Conservation (phyloP, 2,888 invertebrate species). For the Diarsia dahlii region DNA sequence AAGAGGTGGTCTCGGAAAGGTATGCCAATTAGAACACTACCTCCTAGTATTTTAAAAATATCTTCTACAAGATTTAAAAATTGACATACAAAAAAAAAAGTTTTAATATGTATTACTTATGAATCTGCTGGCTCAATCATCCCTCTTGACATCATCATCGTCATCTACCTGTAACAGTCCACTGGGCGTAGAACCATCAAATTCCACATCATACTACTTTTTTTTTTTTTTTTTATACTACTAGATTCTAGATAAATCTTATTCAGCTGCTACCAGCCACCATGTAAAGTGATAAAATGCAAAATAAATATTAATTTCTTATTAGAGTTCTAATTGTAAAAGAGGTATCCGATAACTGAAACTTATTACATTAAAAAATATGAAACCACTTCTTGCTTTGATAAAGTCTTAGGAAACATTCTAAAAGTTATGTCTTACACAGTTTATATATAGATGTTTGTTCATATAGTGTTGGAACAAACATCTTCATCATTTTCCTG, state of each 20-base stretch:
- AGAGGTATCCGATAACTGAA: background rate
- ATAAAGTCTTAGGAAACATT: background rate
- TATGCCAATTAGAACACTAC: constrained; percentile 82
- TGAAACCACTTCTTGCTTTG: background rate
- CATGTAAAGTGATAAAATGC: background rate
- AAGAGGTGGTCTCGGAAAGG: constrained; percentile 98
- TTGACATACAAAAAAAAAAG: too few relatives aligned
- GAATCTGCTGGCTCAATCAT: background rate
- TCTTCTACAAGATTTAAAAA: background rate
- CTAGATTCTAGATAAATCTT: background rate
- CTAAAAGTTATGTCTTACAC: too few relatives aligned
- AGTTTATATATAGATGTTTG: too few relatives aligned
- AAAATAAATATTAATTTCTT: too few relatives aligned
- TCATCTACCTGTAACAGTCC: background rate
- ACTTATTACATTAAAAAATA: background rate
- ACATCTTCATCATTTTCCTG: too few relatives aligned
- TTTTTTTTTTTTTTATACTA: too few relatives aligned
- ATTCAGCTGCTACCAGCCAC: background rate
- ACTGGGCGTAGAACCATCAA: background rate
- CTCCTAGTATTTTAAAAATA: constrained; percentile 24
- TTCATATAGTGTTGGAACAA: too few relatives aligned
- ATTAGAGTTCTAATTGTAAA: background rate
- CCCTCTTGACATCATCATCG: background rate
- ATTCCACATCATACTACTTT: background rate
- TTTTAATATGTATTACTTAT: too few relatives aligned